These are phyloP conservation scores for Tapirus terrestris DNA, from an alignment of 2,113 vertebrate species.

Conservation along the genomic window DNA sequence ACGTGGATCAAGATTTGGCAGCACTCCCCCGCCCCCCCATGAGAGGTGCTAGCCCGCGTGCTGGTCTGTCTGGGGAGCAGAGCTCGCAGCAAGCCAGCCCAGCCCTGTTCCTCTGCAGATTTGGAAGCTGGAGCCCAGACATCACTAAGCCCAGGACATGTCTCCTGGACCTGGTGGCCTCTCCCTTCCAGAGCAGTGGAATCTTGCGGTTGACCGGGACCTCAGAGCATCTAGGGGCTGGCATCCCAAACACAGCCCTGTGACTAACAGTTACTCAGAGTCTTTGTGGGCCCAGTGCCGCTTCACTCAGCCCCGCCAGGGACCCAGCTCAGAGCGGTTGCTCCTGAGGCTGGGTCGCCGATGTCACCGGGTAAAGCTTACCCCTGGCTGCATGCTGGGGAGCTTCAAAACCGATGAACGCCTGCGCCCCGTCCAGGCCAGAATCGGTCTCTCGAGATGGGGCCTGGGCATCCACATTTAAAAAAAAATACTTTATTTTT, in stretches of 20 bases:
- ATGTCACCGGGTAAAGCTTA: accelerated
- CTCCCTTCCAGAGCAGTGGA: neutral
- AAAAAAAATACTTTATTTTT: neutral
- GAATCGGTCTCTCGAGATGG: neutral
- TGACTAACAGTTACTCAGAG: neutral
- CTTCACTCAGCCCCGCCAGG: neutral
- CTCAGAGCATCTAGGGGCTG: neutral
- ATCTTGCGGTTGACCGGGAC: neutral
- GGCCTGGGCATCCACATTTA: too few species aligned
- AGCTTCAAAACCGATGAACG: neutral
- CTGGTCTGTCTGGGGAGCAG: neutral
- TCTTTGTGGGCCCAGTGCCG: accelerated
- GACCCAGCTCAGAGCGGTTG: neutral
- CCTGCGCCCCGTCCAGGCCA: neutral
- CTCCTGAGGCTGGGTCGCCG: accelerated
- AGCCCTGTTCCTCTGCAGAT: neutral
- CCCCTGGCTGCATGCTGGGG: neutral
- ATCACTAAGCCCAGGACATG: neutral
- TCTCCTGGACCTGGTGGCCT: neutral
- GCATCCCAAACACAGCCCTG: accelerated
- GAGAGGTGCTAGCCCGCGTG: neutral
- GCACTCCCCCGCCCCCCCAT: neutral
- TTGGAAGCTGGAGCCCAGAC: neutral
- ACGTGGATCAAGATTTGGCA: accelerated
- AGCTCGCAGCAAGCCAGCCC: neutral